Evolutionary conservation across 92 coral and sea anemone species (phyloP), one percentile per base, ranked within the genome.

Genomic region (Zoanthus solanderi): DNA sequence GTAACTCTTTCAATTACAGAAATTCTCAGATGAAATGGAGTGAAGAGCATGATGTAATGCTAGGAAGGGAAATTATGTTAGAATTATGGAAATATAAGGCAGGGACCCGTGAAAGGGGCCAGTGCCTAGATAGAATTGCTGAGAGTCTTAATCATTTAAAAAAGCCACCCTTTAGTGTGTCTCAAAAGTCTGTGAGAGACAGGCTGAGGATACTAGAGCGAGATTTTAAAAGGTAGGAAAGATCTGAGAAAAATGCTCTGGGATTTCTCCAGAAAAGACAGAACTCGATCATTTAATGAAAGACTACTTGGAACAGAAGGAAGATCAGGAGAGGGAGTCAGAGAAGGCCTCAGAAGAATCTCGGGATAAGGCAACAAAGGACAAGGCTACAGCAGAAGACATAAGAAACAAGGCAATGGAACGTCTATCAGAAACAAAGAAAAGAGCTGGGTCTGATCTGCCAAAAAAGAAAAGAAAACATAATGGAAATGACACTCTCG

Each of bases 271-370:
- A 56, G 91, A 89, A 83, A 82, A 54, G 71, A 89, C 60, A 82
- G 91, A 83, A 75, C 44, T 83, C 44, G 84, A 89, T 83, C 75
- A 83, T 48, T 45, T 89, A 57, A 83, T 89, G 91, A 88, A 89
- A 82, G 91, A 89, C 88, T 89, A 71, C 87, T 75, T 89, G 83
- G 88, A 89, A 65, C 79, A 75, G 88, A 89, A 75, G 87, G 91
- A 83, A 74, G 88, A 83, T 23, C 83, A 83, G 78, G 84, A 83
- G 76, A 83, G 80, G 76, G 87, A 89, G 69, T 46, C 29, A 30
- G 86, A 57, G 46, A 57, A 60, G 52, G 57, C 32, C 32, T n/a
- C 86, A 57, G 75, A 57, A 60, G 86, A 57, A 82, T 46, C n/a
- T 34, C 44, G 71, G 46, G 71, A 82, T 14, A 82, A 82, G 71